Percentiles rank a stretch among this genome's conserved stretches.
Conservation (phyloP, 2,113 vertebrate species). For the Zeus faber region DNA sequence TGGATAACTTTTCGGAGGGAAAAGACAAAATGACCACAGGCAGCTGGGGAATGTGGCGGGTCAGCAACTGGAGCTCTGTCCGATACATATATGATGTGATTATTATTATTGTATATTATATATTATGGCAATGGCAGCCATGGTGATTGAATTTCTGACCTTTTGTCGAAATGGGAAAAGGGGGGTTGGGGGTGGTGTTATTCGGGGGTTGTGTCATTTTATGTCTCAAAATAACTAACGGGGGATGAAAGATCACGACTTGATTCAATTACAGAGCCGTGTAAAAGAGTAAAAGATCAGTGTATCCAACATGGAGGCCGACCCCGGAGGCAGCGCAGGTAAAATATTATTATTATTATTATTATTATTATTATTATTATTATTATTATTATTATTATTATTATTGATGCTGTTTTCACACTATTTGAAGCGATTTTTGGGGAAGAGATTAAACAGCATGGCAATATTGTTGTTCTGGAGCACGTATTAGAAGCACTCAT, state of each 20-base stretch:
- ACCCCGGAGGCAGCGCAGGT: too few relatives aligned
- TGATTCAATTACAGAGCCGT: conserved; percentile 67
- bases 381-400: too few relatives aligned
- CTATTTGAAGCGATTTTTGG: too few relatives aligned
- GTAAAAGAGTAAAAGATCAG: conserved; percentile 69
- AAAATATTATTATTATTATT: too few relatives aligned
- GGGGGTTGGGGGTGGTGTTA: conserved; percentile 26
- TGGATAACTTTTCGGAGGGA: conserved; percentile 64
- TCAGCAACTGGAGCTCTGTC: conserved; percentile 70
- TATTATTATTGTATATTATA: too few relatives aligned
- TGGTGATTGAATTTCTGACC: conserved; percentile 82
- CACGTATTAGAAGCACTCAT: too few relatives aligned
- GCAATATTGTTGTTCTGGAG: too few relatives aligned
- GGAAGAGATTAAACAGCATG: conserved; percentile 34
- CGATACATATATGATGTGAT: conserved; percentile 78
- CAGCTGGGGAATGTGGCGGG: conserved; percentile 70
- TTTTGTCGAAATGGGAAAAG: conserved; percentile 75
- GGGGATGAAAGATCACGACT: conserved; percentile 76
- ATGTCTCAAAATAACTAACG: conserved; percentile 76
- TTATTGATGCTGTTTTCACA: conserved; percentile 37
- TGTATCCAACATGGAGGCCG: conserved; percentile 62
- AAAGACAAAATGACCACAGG: conserved; percentile 73
- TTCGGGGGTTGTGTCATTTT: conserved; percentile 63
- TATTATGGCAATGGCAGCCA: conserved; percentile 71
- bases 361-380: too few relatives aligned